Percentiles rank a stretch among this genome's conserved stretches.
Evolutionary conservation across 1,140 invertebrate species (phyloP).

Genomic region (Ceratoteleas bidentatus): DNA sequence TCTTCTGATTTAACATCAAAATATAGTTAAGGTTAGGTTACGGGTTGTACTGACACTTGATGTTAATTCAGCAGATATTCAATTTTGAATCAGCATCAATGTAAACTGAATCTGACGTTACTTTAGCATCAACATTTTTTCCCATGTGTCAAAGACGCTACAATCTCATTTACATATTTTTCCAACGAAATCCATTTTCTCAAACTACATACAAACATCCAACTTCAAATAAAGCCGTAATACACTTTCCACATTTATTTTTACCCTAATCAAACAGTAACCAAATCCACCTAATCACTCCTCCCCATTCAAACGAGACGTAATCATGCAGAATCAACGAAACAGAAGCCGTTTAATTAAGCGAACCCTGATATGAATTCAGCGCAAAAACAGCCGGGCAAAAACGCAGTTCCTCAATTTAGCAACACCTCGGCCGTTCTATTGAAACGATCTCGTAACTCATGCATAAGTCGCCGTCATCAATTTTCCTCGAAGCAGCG

Average conservation of each 20-base stretch:
- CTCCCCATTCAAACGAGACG: background rate
- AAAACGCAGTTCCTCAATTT: slow-evolving; percentile 51
- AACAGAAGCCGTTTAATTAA: slow-evolving; percentile 9
- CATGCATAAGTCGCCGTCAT: slow-evolving; percentile 34
- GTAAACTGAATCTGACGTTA: too few relatives aligned
- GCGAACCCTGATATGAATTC: background rate
- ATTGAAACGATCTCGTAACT: slow-evolving; percentile 35
- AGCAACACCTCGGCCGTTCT: slow-evolving; percentile 20
- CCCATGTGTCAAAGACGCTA: too few relatives aligned
- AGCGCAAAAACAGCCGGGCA: background rate
- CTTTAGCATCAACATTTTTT: too few relatives aligned
- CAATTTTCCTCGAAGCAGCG: slow-evolving; percentile 42
- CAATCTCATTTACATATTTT: too few relatives aligned
- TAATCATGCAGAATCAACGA: background rate
- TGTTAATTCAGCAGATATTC: too few relatives aligned
- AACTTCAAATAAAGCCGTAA: too few relatives aligned
- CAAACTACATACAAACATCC: too few relatives aligned
- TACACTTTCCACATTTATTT: background rate
- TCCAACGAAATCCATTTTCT: too few relatives aligned
- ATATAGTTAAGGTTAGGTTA: too few relatives aligned
- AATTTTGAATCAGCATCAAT: too few relatives aligned
- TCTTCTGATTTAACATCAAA: too few relatives aligned
- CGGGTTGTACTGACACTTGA: too few relatives aligned
- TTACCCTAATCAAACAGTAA: background rate
- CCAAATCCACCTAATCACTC: background rate